These are phyloP conservation scores for Amblyopsis hoosieri DNA, from an alignment of 2,797 vertebrate genomes.

Conservation along the genomic window DNA sequence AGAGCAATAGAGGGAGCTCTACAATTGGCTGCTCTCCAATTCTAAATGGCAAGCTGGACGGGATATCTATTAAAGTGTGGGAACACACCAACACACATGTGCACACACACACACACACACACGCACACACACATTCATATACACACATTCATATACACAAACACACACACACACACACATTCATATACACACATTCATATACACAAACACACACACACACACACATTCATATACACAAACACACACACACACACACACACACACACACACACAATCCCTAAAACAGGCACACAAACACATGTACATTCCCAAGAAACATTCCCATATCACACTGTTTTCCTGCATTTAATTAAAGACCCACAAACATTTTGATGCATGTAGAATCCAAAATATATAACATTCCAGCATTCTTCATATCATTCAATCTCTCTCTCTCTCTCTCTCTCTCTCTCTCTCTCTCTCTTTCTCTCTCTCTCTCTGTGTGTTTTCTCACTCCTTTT, in stretches of 20 bases:
- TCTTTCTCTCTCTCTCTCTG: conserved; percentile 16
- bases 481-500: not conserved
- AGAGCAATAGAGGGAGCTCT: conserved; percentile 12
- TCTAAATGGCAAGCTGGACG: conserved; percentile 68
- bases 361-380: conserved; percentile 54
- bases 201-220: not conserved
- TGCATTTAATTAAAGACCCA: conserved; percentile 40
- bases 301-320: conserved; percentile 2
- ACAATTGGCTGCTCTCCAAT: conserved; percentile 64
- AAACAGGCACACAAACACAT: not conserved
- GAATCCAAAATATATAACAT: conserved; percentile 56
- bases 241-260: conserved; percentile 15
- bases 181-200: conserved; percentile 14
- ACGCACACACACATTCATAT: not conserved
- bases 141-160: conserved; percentile 6
- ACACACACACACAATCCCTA: conserved; percentile 15
- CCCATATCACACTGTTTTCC: conserved; percentile 20
- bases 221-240: not conserved
- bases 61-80: conserved; percentile 61
- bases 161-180: conserved; percentile 13
- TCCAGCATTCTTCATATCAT: not conserved
- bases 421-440: conserved; percentile 2
- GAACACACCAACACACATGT: conserved; percentile 14
- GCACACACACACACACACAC: conserved; percentile 13
- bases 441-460: conserved; percentile 7